Conservation (phyloP, 2,113 vertebrate genomes). For the Podilymbus podiceps region DNA sequence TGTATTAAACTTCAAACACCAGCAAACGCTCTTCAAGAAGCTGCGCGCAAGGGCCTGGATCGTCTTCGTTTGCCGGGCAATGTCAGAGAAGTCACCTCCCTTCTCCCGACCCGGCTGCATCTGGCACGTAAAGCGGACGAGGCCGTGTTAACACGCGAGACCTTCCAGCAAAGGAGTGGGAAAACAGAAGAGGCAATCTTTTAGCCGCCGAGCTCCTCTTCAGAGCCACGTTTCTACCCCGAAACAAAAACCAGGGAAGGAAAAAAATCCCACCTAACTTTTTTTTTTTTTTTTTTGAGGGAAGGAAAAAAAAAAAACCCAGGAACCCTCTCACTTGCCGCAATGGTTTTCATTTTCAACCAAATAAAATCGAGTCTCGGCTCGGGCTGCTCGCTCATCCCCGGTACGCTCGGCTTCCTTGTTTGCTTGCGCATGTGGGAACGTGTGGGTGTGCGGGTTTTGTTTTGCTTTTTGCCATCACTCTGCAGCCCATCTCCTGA, state of each 20-base stretch:
- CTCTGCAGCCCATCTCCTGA: neutral
- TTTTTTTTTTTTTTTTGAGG: neutral
- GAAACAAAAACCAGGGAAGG: neutral
- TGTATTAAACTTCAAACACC: accelerated
- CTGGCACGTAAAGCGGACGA: neutral
- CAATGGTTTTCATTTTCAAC: conserved; percentile 26
- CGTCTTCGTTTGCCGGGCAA: neutral
- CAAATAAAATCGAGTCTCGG: neutral
- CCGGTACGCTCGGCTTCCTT: neutral
- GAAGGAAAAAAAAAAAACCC: neutral
- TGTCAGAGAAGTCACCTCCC: neutral
- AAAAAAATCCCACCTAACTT: neutral
- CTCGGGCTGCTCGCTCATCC: neutral
- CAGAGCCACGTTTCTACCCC: neutral
- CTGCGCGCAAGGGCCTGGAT: neutral
- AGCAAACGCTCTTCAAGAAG: neutral
- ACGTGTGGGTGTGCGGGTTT: neutral
- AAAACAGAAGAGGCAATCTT: neutral
- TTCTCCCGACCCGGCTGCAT: accelerated
- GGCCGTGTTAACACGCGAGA: neutral
- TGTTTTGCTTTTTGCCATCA: neutral
- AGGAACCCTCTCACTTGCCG: neutral
- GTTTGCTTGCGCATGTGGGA: neutral
- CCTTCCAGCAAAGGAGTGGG: neutral
- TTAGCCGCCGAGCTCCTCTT: neutral